Evolutionary conservation across 2,113 vertebrate species (phyloP).

Genomic region (Aplodontia rufa): DNA sequence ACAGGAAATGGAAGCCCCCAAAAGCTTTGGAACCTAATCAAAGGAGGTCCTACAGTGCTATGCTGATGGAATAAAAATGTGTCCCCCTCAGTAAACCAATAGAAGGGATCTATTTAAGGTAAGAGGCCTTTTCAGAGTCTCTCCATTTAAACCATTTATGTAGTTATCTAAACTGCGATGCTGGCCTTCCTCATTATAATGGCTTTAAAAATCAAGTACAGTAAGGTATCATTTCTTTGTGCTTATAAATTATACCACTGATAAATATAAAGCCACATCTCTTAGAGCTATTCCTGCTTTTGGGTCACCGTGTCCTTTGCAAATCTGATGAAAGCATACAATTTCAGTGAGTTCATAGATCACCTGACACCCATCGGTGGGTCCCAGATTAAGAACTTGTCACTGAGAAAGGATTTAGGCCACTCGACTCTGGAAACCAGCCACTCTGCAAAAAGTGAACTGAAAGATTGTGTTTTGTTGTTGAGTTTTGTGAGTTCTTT

Average conservation of each 20-base stretch:
- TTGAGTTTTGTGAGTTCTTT: no score
- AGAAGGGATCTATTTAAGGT: slow-evolving; percentile 40
- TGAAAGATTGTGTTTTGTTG: no score
- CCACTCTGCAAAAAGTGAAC: neutral
- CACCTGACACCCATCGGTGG: neutral
- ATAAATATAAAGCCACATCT: slow-evolving; percentile 12
- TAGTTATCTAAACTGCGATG: slow-evolving; percentile 13
- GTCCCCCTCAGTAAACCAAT: slow-evolving; percentile 21
- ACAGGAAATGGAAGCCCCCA: slow-evolving; percentile 37
- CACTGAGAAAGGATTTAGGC: neutral
- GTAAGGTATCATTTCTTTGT: slow-evolving; percentile 3
- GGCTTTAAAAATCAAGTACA: slow-evolving; percentile 35
- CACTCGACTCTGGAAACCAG: neutral
- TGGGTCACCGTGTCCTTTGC: slow-evolving; percentile 19
- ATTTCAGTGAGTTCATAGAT: neutral
- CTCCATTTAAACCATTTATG: slow-evolving; percentile 40
- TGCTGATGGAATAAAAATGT: slow-evolving; percentile 27
- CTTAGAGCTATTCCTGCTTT: slow-evolving; percentile 1
- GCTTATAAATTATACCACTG: slow-evolving; percentile 38
- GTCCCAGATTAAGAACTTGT: neutral
- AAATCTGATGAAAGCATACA: slow-evolving; percentile 44
- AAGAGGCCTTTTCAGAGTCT: slow-evolving; percentile 42
- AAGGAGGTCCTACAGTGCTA: neutral
- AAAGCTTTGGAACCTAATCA: slow-evolving; percentile 48
- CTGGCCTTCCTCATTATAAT: slow-evolving; percentile 12